These are phyloP conservation scores for Coelogynopora nodosa DNA, from an alignment of 2,888 invertebrate species.

Conservation along the genomic window DNA sequence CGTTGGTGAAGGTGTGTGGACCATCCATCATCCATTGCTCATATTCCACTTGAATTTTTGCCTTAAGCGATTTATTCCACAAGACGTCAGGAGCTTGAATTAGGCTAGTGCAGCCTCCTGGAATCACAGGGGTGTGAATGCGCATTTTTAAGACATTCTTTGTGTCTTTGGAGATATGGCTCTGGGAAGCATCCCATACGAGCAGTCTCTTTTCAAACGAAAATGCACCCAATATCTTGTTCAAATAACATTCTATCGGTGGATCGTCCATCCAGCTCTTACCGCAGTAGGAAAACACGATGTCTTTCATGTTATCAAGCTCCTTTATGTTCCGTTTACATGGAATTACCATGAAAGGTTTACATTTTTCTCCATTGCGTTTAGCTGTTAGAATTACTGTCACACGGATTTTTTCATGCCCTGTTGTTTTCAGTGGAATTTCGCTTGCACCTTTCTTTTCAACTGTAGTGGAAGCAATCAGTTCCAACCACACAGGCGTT, in stretches of 20 bases:
- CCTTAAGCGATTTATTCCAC: not conserved
- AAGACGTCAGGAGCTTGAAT: not conserved
- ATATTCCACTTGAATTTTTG: not conserved
- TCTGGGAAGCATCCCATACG: not conserved
- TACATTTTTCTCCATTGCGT: constrained; percentile 47
- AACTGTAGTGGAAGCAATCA: constrained; percentile 40
- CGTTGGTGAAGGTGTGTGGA: not conserved
- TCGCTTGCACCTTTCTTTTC: constrained; percentile 48
- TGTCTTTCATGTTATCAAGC: constrained; percentile 22
- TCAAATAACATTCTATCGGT: constrained; percentile 41
- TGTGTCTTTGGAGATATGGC: not conserved
- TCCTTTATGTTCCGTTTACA: constrained; percentile 44
- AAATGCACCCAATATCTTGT: not conserved
- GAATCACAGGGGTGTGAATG: not conserved
- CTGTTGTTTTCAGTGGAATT: constrained; percentile 49
- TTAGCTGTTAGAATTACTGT: constrained; percentile 49
- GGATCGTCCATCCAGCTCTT: constrained; percentile 50
- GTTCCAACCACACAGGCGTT: constrained; percentile 44
- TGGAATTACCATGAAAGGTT: constrained; percentile 48
- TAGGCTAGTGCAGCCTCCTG: not conserved
- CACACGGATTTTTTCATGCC: constrained; percentile 49
- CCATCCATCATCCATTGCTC: not conserved
- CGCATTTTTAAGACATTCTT: not conserved
- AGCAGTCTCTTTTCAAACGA: not conserved
- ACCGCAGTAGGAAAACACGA: constrained; percentile 33